Evolutionary conservation across 2,888 invertebrate species (phyloP), one percentile per base, ranked within the genome.

Genomic region (Drosophila conformis): DNA sequence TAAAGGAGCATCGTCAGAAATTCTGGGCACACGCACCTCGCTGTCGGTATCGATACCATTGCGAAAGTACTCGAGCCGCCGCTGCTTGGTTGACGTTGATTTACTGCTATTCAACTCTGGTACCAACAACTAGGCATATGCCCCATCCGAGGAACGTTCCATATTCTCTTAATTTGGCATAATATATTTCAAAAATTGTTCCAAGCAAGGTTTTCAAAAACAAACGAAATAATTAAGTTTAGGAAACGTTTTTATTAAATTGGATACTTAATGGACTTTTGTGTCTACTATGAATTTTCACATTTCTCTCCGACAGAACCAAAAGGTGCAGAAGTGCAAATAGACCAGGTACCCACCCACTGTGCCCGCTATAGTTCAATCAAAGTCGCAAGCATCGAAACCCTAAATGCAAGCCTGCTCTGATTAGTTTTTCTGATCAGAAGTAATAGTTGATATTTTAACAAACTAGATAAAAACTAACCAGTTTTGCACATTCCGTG

Each of bases 11-110:
- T 36, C 40, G 7, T 27, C 57, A 6, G 7, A 10, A 13, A 1
- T 46, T 38, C 21, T 60, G 2, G 76, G 73, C 5, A 85, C 83
- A 53, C 80, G 80, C 8, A 83, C 74, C 52, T 82, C 76, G 6
- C 83, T 82, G 36, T 85, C 85, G 18, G 76, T 31, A 59, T 78
- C 54, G n/a, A 29, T 63, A 21, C 75, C 85, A 31, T 13, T 69
- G 7, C 66, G 67, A 10, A 85, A 67, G 52, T 78, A 83, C 11
- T 80, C 63, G 1, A 83, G 52, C 0, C 83, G 74, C 0, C 80
- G 74, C 15, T 29, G 38, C 15, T 53, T 70, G 33, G 72, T 71
- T 4, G 65, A 25, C 4, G 11, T 2, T 13, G 11, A 4, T 5
- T 56, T 36, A 7, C 1, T 6, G 31, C 0, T 5, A 42, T 7